A percentile compares a stretch with the other conserved stretches of the same genome.
phyloP scores from a whole-genome alignment of 1,140 invertebrate genomes.

The Drosophila rufa region DNA sequence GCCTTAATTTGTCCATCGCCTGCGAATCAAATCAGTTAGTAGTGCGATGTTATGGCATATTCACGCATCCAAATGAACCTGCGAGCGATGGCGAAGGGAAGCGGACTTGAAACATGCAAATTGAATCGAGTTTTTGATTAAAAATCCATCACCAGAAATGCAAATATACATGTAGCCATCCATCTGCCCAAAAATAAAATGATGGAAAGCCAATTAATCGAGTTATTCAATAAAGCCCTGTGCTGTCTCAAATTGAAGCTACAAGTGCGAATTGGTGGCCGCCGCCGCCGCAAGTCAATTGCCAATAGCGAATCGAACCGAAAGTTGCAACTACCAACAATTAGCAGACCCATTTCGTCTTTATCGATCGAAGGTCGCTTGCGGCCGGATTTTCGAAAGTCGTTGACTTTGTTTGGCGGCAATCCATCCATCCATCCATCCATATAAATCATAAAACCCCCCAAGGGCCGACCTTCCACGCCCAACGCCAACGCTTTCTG shows the following conservation, averaged over 20 bases:
- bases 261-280: conserved; percentile 36
- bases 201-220: conserved; percentile 39
- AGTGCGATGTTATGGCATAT: conserved; percentile 45
- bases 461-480: conserved; percentile 49
- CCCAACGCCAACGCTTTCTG: conserved; percentile 47
- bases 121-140: conserved; percentile 61
- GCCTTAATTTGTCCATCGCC: conserved; percentile 36
- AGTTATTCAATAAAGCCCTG: conserved; percentile 25
- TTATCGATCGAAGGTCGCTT: conserved; percentile 53
- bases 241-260: conserved; percentile 44
- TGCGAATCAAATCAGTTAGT: conserved; percentile 61
- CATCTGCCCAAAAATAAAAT: conserved; percentile 30
- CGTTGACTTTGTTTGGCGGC: conserved; percentile 68
- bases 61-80: conserved; percentile 20
- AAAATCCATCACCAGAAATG: conserved; percentile 58
- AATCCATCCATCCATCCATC: conserved; percentile 13
- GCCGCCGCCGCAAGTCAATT: conserved; percentile 4
- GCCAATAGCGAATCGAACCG: conserved; percentile 39
- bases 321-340: conserved; percentile 57
- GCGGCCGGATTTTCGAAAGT: conserved; percentile 70
- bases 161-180: conserved; percentile 12
- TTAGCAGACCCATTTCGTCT: conserved; percentile 53
- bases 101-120: conserved; percentile 62
- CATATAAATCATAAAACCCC: conserved; percentile 29
- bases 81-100: conserved; percentile 36